Conservation (phyloP, 2,888 invertebrate genomes). For the Electrophaes corylata region DNA sequence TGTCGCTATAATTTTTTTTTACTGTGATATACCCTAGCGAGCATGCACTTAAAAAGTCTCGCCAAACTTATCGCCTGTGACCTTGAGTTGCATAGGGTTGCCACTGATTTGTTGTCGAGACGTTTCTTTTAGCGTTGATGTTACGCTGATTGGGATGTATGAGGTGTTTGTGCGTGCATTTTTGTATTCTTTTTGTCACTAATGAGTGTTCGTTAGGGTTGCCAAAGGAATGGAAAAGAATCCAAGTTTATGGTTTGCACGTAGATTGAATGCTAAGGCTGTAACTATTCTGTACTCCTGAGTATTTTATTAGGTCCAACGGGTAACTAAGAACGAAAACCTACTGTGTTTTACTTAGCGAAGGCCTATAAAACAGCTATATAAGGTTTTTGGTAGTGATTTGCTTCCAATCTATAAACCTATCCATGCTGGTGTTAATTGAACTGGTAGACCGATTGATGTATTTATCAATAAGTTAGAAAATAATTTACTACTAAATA, state of each 20-base stretch:
- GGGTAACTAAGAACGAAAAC: not conserved
- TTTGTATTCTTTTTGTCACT: conserved; percentile 66
- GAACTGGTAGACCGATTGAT: too few species aligned
- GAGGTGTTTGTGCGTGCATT: conserved; percentile 66
- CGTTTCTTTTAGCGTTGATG: conserved; percentile 77
- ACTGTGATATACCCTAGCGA: not conserved
- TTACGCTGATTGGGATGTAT: conserved; percentile 75
- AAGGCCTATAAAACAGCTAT: not conserved
- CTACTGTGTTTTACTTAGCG: not conserved
- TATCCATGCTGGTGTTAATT: too few species aligned
- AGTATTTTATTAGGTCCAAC: not conserved
- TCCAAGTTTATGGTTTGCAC: conserved; percentile 17
- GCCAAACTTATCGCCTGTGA: conserved; percentile 34
- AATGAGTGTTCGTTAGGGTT: conserved; percentile 70
- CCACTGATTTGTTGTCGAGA: conserved; percentile 77
- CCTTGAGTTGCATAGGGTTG: conserved; percentile 62
- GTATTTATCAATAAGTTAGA: too few species aligned
- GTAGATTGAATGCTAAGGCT: conserved; percentile 9
- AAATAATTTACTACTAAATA: too few species aligned
- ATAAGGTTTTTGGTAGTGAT: not conserved
- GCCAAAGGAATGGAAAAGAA: conserved; percentile 37
- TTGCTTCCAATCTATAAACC: too few species aligned
- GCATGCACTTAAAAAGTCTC: conserved; percentile 14
- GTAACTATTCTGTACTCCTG: not conserved
- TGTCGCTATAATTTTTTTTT: too few species aligned